Evolutionary conservation across 2,113 vertebrate genomes (phyloP), one percentile per base, ranked within the genome.

Genomic region (Helogale parvula): DNA sequence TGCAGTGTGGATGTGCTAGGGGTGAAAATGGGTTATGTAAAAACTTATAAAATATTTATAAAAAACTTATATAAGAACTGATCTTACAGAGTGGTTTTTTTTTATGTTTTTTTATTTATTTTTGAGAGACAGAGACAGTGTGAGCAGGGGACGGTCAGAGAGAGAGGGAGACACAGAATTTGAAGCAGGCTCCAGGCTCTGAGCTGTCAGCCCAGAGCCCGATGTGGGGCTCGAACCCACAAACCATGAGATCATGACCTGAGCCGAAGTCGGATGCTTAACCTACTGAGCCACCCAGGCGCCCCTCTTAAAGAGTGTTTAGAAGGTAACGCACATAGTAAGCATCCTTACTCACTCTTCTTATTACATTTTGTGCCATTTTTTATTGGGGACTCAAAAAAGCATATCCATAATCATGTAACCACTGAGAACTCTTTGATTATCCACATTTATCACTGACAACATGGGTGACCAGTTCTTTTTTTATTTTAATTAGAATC

Each of bases 401-500:
- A 66, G 27, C 31, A 33, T 74, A 29, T 57, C 5, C 9, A 7
- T 87, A 54, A 72, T 94, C 83, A n/a, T 82, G 86, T 90, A 84
- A 35, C 21, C 52, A 50, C 23, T 27, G 68, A 79, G 15, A 5
- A 77, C 33, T 74, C 80, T 80, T 79, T 35, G 86, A 52, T 97
- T 23, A 95, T 29, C 33, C 41, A 38, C 57, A 41, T 47, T 16
- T 63, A n/a, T 50, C 72, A 25, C 41, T 86, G 35, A 52, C 27
- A 86, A 15, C 54, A n/a, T 3, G 65, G 10, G 79, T 52, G 23
- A 35, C 65, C 6, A 11, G 29, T 54, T 66, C 13, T 85, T 72
- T 71, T 60, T 96, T 47, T 1, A 25, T 79, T 72, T 97, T 89
- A 66, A 94, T 72, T 79, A 80, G 69, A 96, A 87, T 52, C 72